Evolutionary conservation across 2,113 vertebrate species (phyloP).

Genomic region (Pao palembangensis): DNA sequence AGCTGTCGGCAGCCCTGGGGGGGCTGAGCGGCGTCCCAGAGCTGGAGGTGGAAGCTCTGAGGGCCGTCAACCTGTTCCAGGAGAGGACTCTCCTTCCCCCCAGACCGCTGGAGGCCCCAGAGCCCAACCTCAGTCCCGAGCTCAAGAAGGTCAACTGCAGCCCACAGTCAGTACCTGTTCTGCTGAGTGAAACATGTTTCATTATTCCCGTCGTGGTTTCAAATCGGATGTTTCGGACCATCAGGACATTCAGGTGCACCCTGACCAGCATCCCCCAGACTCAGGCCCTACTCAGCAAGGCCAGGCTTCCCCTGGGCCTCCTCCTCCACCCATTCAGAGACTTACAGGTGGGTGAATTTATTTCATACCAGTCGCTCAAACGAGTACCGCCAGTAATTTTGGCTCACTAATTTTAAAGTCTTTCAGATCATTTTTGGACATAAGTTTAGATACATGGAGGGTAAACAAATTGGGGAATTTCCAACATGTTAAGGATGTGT

Average conservation of each 20-base stretch:
- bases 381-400: too few relatives aligned
- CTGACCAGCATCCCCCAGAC: constrained; percentile 92
- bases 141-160: constrained; percentile 93
- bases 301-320: constrained; percentile 91
- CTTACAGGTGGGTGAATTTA: constrained; percentile 79
- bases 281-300: constrained; percentile 93
- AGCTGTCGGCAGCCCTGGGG: constrained; percentile 86
- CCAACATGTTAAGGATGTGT: constrained; percentile 2
- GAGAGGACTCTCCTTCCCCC: constrained; percentile 87
- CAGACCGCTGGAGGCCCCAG: constrained; percentile 79
- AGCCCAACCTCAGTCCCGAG: constrained; percentile 88
- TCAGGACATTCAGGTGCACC: constrained; percentile 92
- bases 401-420: too few relatives aligned
- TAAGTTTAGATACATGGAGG: too few relatives aligned
- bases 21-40: constrained; percentile 88
- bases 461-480: too few relatives aligned
- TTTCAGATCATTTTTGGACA: too few relatives aligned
- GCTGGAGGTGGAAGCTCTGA: constrained; percentile 85
- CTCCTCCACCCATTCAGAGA: constrained; percentile 96
- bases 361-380: neutral
- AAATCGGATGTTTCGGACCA: neutral
- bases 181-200: neutral
- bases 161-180: constrained; percentile 82
- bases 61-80: constrained; percentile 89
- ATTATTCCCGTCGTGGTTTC: neutral